phyloP scores from a whole-genome alignment of 2,888 invertebrate species.

The Hydrotaea cyrtoneurina region DNA sequence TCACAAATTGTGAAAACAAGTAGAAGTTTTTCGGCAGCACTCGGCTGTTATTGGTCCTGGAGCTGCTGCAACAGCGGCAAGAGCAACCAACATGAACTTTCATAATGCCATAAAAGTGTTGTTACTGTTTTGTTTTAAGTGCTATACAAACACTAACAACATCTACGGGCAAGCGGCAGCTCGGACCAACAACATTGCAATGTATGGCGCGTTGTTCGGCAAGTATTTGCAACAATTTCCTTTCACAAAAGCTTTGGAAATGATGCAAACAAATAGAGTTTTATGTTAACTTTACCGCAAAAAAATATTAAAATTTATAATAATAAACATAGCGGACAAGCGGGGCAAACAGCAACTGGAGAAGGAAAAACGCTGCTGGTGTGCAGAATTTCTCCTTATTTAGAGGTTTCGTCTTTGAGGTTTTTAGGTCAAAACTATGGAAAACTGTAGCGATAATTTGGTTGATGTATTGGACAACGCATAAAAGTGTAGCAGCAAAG shows the following conservation, averaged over 20 bases:
- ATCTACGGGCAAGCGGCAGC: neutral
- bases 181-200: constrained; percentile 2
- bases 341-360: neutral
- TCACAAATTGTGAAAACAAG: constrained; percentile 28
- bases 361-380: neutral
- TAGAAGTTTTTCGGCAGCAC: constrained; percentile 14
- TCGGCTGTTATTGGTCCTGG: neutral
- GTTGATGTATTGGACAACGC: neutral
- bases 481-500: neutral
- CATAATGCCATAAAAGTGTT: constrained; percentile 56
- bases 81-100: constrained; percentile 40
- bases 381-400: constrained; percentile 1
- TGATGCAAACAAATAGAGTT: constrained; percentile 27
- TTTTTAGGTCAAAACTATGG: constrained; percentile 29
- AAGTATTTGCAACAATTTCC: constrained; percentile 58
- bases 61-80: neutral
- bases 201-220: constrained; percentile 7
- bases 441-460: neutral
- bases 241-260: constrained; percentile 51
- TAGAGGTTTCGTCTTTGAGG: constrained; percentile 16
- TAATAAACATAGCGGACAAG: constrained; percentile 28
- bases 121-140: constrained; percentile 43
- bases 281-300: constrained; percentile 30
- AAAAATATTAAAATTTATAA: constrained; percentile 38
- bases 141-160: constrained; percentile 34